These are phyloP conservation scores for Drosophila putrida DNA, from an alignment of 2,888 invertebrate genomes.

Conservation along the genomic window DNA sequence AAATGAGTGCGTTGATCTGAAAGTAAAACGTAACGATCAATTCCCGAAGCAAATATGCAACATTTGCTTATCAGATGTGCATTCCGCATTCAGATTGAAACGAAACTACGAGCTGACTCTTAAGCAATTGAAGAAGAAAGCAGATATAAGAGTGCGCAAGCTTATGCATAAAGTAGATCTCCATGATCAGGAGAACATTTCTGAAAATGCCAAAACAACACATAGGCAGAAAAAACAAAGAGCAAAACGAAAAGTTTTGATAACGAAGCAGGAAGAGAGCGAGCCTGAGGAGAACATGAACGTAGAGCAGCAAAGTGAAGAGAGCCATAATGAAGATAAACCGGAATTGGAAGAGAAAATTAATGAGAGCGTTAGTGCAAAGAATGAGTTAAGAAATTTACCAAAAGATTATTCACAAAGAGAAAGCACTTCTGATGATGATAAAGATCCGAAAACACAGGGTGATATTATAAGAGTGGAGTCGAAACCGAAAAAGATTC, in stretches of 20 bases:
- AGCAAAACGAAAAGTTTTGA: background rate
- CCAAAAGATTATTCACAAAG: background rate
- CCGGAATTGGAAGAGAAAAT: background rate
- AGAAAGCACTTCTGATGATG: background rate
- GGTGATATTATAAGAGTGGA: background rate
- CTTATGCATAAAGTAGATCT: background rate
- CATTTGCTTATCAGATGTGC: conserved; percentile 10
- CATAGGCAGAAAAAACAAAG: background rate
- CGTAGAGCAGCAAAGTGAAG: background rate
- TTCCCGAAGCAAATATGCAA: conserved; percentile 1
- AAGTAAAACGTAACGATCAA: conserved; percentile 3
- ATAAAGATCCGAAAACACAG: background rate
- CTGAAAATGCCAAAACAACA: background rate
- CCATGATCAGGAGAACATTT: background rate
- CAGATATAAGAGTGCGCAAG: background rate
- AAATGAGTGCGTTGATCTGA: conserved; percentile 4
- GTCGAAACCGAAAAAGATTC: background rate
- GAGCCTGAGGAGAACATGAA: background rate
- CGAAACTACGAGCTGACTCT: conserved; percentile 10
- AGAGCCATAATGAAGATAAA: background rate
- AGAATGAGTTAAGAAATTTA: background rate
- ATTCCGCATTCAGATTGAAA: conserved; percentile 5
- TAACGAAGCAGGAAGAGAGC: background rate
- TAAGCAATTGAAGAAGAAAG: background rate
- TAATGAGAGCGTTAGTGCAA: background rate